Evolutionary conservation across 2,888 invertebrate species (phyloP), one percentile per base, ranked within the genome.

Genomic region (Phaedon cochleariae): DNA sequence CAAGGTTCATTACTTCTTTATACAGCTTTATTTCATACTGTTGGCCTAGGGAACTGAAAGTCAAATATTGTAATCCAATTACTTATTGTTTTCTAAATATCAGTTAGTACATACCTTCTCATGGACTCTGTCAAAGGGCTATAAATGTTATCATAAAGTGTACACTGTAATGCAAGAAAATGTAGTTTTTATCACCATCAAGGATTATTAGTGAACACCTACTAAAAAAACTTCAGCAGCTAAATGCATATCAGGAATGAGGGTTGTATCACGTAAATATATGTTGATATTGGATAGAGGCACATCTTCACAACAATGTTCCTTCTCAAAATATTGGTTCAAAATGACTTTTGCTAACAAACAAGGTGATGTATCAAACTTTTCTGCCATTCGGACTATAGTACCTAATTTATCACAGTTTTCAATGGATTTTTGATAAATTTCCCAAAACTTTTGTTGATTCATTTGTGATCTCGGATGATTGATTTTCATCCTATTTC

Each of bases 1-100:
- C 88, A 7, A 87, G 82, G 55, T 87, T 80, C 7, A 81, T 82
- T 51, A 92, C 84, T 78, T 88, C 87, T 76, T 87, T 85, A 79
- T 90, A 88, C 61, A 94, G 83, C 79, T 90, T 88, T 46, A 91
- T 82, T 84, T 97, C 97, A 84, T 95, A 94, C 80, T 97, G 95
- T 78, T 92, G 88, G 0, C 96, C 96, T 68, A 95, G 85, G 9
- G 90, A 90, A 73, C 92, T 92, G 77, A 59, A 85, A 84, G 20
- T 34, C 3, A 49, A 20, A 1, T 1, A 49, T 4, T 49, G 12
- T 18, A 7, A 49, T 12, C 12, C 9, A 21, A 2, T 49, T 18
- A n/a, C n/a, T n/a, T n/a, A n/a, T n/a, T n/a, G n/a, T n/a, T n/a
- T n/a, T n/a, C n/a, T n/a, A n/a, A n/a, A n/a, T n/a, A n/a, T n/a